Evolutionary conservation across 2,113 vertebrate genomes (phyloP), one percentile per base, ranked within the genome.

Genomic region (Cavia aperea): DNA sequence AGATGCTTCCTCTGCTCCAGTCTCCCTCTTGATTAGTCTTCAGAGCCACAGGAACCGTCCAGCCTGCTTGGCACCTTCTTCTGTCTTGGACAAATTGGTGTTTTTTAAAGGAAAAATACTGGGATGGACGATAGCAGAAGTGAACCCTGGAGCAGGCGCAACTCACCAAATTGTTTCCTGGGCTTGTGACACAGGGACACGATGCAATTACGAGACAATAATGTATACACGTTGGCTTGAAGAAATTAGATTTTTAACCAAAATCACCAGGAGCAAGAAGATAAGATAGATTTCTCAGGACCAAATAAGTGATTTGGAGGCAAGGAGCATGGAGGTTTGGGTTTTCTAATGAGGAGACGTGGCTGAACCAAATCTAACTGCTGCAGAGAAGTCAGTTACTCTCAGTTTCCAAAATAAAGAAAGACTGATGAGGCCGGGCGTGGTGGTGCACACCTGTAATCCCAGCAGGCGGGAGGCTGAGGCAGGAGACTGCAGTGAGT

Each of bases 41-140:
- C 77, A 54, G 49, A 5, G 7, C 33, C 43, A 1, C 39, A 91
- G 82, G 33, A 89, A 88, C 46, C 77, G 43, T 43, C 70, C n/a
- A 29, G 43, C 58, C 58, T 83, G 31, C 75, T 87, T 81, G 33
- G 23, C 60, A 81, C 19, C 2, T 31, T 83, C 89, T 92, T 92
- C 89, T 84, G 60, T 88, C 65, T 65, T 78, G n/a, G n/a, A 75
- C 43, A 62, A 73, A 0, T 26, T 66, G 60, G 24, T 84, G 29
- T 33, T 94, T 92, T 84, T 90, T 77, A 89, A 89, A 92, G 83
- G 31, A 92, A 89, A 15, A 94, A 81, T 51, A 70, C 21, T 49
- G 29, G 84, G n/a, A 68, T 31, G n/a, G 10, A 73, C 63, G 14
- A 49, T 11, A 89, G 62, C 46, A 62, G 84, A 81, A 90, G 49